These are phyloP conservation scores for Actinia tenebrosa DNA, from an alignment of 64 coral and sea anemone genomes.

Conservation along the genomic window DNA sequence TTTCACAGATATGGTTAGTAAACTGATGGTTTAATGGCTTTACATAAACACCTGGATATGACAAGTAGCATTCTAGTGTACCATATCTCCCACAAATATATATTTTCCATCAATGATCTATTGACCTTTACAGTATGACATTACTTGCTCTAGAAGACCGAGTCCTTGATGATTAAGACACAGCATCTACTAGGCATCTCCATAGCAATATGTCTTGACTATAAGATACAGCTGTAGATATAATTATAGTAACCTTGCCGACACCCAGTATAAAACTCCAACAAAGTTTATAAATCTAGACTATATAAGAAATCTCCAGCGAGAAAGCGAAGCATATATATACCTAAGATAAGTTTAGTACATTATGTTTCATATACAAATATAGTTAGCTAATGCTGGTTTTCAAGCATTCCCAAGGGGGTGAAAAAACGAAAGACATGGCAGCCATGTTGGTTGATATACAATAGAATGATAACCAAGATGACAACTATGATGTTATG, in stretches of 20 bases:
- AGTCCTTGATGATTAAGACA: neutral
- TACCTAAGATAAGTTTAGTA: neutral
- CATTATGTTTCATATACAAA: neutral
- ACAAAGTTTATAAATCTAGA: conserved; percentile 3
- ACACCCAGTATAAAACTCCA: neutral
- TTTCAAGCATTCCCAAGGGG: too few relatives aligned
- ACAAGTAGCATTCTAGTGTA: too few relatives aligned
- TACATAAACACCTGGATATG: too few relatives aligned
- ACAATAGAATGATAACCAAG: too few relatives aligned
- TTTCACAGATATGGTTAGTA: too few relatives aligned
- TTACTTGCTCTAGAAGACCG: neutral
- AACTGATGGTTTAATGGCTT: too few relatives aligned
- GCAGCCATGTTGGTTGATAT: too few relatives aligned
- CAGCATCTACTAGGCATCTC: neutral
- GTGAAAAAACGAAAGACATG: too few relatives aligned
- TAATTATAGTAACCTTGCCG: neutral
- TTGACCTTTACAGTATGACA: neutral
- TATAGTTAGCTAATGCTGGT: neutral
- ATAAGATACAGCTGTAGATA: neutral
- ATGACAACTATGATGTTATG: too few relatives aligned
- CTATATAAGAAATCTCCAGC: neutral
- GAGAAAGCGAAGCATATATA: neutral
- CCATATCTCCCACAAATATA: too few relatives aligned
- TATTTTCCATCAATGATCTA: too few relatives aligned
- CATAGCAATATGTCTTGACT: neutral